These are phyloP conservation scores for Strix uralensis DNA, from an alignment of 2,113 vertebrate species.

Conservation along the genomic window DNA sequence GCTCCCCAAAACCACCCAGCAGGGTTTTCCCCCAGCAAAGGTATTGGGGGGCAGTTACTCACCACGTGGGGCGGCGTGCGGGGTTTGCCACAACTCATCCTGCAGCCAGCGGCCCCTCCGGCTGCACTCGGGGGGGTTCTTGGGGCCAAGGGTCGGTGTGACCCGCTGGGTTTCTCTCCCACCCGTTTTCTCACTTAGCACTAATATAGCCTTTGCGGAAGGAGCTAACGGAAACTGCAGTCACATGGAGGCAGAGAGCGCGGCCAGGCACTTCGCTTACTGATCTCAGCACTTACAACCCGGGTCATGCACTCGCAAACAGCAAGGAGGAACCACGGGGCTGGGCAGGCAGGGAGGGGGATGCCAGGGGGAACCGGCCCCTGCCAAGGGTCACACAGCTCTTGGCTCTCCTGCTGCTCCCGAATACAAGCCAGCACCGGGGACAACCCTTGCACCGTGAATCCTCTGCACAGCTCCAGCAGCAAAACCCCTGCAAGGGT, in stretches of 20 bases:
- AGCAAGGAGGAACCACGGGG: slow-evolving; percentile 28
- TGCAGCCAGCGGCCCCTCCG: background rate
- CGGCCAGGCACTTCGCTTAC: slow-evolving; percentile 21
- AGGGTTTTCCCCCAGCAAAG: background rate
- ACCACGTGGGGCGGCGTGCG: slow-evolving; percentile 37
- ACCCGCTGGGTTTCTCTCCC: background rate
- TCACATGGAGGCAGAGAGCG: slow-evolving; percentile 77
- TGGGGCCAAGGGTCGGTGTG: background rate
- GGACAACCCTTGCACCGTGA: fast-evolving
- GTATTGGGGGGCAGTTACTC: slow-evolving; percentile 42
- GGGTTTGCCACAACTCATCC: slow-evolving; percentile 55
- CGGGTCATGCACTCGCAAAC: background rate
- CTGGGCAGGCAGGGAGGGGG: background rate
- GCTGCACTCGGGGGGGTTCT: background rate
- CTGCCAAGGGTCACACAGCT: background rate
- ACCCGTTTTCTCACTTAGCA: slow-evolving; percentile 3
- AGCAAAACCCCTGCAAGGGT: background rate
- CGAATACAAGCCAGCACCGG: background rate
- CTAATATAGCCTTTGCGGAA: slow-evolving; percentile 80
- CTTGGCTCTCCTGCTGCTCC: background rate
- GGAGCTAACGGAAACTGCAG: slow-evolving; percentile 80
- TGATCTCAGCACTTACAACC: slow-evolving; percentile 33
- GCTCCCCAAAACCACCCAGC: fast-evolving
- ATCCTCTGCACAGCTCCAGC: background rate
- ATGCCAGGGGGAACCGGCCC: background rate